Evolutionary conservation across 2,888 invertebrate genomes (phyloP), one percentile per base, ranked within the genome.

Genomic region (Drosophila mulleri): DNA sequence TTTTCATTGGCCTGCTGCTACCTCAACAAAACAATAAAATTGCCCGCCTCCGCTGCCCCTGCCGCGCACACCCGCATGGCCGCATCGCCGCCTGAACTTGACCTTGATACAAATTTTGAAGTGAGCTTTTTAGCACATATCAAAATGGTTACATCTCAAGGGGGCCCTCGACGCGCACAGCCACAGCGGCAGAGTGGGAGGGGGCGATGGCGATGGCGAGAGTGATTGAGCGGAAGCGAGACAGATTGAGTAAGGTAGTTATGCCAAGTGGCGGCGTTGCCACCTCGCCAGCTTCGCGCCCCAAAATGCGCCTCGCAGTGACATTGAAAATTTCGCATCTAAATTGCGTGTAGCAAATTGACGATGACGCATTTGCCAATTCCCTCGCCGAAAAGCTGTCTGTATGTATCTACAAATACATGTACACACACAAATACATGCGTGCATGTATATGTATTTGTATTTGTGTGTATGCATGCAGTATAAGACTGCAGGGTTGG

Each of bases 111-210:
- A 82, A 77, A 62, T 64, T 82, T 86, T 88, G 81, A 83, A 88
- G 86, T 89, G 88, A 85, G 86, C 88, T 89, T 87, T 87, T 89
- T 81, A 85, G 77, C 82, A 88, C 88, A 88, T 81, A 88, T 86
- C 88, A 88, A 83, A 87, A 83, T 72, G 80, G 85, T 81, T 73
- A 85, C 88, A 89, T 84, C 85, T 89, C 88, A 88, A 82, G 80
- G 82, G 83, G 79, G 62, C 70, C 57, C 75, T 77, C 53, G 18
- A 39, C 60, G 54, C 67, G 41, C 9, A 11, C 41, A 41, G 41
- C 37, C 2, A 9, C 35, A 26, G 20, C 11, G 16, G 9, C 16
- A 16, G 47, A 4, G 23, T 11, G 9, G 6, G 11, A 39, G 48
- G 32, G 7, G 18, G 16, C 37, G 37, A 39, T 14, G 37, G 37